Evolutionary conservation across 2,888 invertebrate genomes (phyloP).

Genomic region (Odontocerum albicorne): DNA sequence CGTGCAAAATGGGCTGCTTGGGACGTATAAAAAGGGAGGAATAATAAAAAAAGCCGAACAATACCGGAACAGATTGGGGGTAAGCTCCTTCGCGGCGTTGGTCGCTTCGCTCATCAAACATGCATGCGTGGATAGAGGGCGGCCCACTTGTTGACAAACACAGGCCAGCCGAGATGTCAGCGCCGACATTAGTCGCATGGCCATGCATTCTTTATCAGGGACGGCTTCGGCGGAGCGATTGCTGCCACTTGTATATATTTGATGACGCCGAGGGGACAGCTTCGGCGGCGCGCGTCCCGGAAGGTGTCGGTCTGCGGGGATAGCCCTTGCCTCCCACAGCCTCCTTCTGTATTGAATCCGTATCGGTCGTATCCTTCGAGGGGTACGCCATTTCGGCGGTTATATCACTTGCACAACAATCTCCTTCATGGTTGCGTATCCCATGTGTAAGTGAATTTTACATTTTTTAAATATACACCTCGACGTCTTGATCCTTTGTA

Average conservation of each 20-base stretch:
- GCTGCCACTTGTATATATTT: conserved; percentile 29
- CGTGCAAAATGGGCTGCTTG: conserved; percentile 1
- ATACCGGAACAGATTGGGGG: conserved; percentile 21
- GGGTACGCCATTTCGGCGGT: too few species aligned
- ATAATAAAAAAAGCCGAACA: conserved; percentile 21
- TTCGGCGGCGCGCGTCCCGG: background rate
- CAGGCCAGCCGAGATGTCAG: conserved; percentile 30
- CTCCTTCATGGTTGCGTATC: too few species aligned
- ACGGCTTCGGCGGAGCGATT: conserved; percentile 14
- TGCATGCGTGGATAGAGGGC: conserved; percentile 17
- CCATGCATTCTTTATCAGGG: conserved; percentile 34
- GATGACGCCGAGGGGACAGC: conserved; percentile 28
- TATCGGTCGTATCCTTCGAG: too few species aligned
- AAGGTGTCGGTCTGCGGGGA: conserved; percentile 4
- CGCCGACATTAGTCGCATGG: conserved; percentile 34
- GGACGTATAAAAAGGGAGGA: conserved; percentile 8
- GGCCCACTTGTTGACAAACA: conserved; percentile 33
- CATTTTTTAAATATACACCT: too few species aligned
- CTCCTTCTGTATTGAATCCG: background rate
- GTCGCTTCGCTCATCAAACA: conserved; percentile 28
- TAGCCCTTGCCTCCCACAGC: background rate
- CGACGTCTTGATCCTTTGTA: too few species aligned
- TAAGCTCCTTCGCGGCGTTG: conserved; percentile 15
- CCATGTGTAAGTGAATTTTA: too few species aligned
- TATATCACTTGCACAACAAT: too few species aligned